Conservation (phyloP, 2,797 vertebrate species). For the Xiphorhynchus erythropygius region DNA sequence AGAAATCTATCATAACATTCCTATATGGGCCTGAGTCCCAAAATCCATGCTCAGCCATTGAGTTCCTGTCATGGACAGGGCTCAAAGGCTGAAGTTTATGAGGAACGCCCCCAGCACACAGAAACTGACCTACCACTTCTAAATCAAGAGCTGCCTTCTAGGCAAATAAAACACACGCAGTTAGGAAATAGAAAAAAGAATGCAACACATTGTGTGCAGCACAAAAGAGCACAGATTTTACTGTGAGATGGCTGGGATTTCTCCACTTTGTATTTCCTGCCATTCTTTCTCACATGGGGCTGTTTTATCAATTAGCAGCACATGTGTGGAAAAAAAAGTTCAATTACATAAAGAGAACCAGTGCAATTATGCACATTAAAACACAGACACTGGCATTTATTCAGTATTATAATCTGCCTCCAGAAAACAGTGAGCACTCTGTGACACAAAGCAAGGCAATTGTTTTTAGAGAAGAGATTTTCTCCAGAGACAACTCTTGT, state of each 20-base stretch:
- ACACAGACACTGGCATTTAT: neutral
- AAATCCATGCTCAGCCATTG: neutral
- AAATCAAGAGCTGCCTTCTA: neutral
- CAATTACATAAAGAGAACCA: neutral
- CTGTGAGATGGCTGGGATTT: neutral
- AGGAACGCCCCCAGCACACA: neutral
- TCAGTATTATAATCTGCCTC: neutral
- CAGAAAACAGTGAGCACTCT: neutral
- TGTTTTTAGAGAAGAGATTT: neutral
- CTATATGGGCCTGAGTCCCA: neutral
- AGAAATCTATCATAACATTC: neutral
- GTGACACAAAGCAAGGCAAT: neutral
- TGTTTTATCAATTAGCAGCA: slow-evolving; percentile 30
- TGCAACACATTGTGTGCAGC: neutral
- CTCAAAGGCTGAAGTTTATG: neutral
- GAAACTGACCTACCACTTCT: neutral
- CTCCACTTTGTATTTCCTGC: neutral
- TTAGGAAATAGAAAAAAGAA: neutral
- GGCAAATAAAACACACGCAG: neutral
- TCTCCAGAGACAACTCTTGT: neutral
- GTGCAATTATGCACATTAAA: neutral
- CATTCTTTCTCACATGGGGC: neutral
- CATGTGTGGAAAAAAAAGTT: neutral
- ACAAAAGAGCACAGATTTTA: neutral
- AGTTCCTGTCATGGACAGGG: neutral